Evolutionary conservation across 2,888 invertebrate species (phyloP).

Genomic region (Xiphydria camelus): DNA sequence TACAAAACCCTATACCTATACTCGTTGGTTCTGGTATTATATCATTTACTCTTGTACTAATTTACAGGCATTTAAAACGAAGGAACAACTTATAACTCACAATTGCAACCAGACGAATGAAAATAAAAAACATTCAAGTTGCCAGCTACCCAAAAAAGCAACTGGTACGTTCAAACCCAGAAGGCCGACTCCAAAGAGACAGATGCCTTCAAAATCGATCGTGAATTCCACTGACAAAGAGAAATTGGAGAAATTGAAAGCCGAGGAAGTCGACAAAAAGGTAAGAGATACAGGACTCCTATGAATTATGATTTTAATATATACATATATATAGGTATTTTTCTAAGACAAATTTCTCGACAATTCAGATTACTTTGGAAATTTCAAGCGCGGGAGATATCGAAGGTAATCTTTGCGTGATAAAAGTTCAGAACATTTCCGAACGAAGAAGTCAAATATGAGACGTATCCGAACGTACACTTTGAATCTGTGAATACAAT

Average conservation of each 20-base stretch:
- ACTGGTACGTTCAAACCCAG: conserved; percentile 51
- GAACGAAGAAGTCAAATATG: conserved; percentile 33
- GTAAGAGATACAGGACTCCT: too few species aligned
- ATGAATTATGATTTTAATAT: too few species aligned
- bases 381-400: conserved; percentile 26
- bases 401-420: conserved; percentile 26
- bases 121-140: conserved; percentile 42
- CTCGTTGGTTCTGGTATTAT: too few species aligned
- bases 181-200: conserved; percentile 52
- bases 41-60: too few species aligned
- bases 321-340: too few species aligned
- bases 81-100: conserved; percentile 49
- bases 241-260: conserved; percentile 41
- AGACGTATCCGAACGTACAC: conserved; percentile 22
- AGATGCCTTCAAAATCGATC: conserved; percentile 42
- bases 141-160: conserved; percentile 52
- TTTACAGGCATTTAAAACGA: conserved; percentile 47
- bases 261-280: conserved; percentile 41
- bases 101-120: conserved; percentile 47
- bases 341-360: background rate
- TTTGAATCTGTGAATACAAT: background rate
- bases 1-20: too few species aligned
- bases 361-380: conserved; percentile 34
- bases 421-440: conserved; percentile 29
- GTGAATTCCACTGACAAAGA: conserved; percentile 41